phyloP scores from a whole-genome alignment of 2,113 vertebrate genomes.

The Dipodomys merriami region DNA sequence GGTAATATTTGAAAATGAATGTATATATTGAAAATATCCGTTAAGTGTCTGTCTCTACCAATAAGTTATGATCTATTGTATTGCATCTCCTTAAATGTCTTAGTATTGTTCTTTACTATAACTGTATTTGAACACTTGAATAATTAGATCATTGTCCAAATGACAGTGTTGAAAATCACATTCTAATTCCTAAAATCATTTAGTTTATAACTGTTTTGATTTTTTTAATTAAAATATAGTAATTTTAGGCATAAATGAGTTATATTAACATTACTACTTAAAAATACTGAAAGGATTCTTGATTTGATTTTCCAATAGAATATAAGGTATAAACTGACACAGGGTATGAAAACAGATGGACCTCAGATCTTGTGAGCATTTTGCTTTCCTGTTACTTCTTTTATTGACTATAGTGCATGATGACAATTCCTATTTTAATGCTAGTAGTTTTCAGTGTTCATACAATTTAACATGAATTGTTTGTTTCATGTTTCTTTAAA shows the following conservation, averaged over 20 bases:
- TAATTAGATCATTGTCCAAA: slow-evolving; percentile 68
- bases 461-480: slow-evolving; percentile 29
- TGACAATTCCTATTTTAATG: slow-evolving; percentile 17
- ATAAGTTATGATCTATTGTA: slow-evolving; percentile 73
- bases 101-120: slow-evolving; percentile 70
- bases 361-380: slow-evolving; percentile 29
- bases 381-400: slow-evolving; percentile 20
- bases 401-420: slow-evolving; percentile 61
- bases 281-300: slow-evolving; percentile 48
- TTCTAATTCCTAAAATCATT: slow-evolving; percentile 38
- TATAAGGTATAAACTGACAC: neutral
- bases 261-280: slow-evolving; percentile 59
- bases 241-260: slow-evolving; percentile 45
- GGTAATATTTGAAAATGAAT: slow-evolving; percentile 78
- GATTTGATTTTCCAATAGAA: slow-evolving; percentile 17
- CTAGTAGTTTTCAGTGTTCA: slow-evolving; percentile 49
- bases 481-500: slow-evolving; percentile 57
- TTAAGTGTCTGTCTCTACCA: slow-evolving; percentile 59
- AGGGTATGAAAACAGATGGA: slow-evolving; percentile 42
- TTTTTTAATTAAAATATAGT: slow-evolving; percentile 62
- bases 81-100: slow-evolving; percentile 76
- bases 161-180: slow-evolving; percentile 60
- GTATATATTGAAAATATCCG: slow-evolving; percentile 77
- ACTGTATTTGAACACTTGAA: slow-evolving; percentile 74
- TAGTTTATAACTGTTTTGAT: slow-evolving; percentile 41